phyloP scores from a whole-genome alignment of 1,140 invertebrate species.

The Lepidurus arcticus region DNA sequence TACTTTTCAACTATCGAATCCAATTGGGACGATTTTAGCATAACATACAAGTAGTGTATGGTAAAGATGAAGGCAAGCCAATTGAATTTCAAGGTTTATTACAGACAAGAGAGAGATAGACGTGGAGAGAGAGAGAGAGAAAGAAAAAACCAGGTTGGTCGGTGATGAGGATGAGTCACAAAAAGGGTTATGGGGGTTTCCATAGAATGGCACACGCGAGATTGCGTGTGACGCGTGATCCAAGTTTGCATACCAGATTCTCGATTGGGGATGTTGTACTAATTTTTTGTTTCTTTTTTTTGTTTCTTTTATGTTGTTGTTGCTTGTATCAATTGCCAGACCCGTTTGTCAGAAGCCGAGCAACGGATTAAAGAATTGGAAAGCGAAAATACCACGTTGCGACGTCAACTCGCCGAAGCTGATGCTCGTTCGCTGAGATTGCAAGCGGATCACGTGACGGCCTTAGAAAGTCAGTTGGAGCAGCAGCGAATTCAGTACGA shows the following conservation, averaged over 20 bases:
- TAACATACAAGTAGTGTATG: no score
- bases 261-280: not conserved
- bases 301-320: conserved; percentile 5
- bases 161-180: conserved; percentile 3
- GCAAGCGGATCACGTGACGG: conserved; percentile 54
- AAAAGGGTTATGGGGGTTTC: not conserved
- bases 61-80: no score
- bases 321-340: not conserved
- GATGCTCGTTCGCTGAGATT: conserved; percentile 47
- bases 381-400: conserved; percentile 22
- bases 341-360: conserved; percentile 30
- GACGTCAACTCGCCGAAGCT: conserved; percentile 15
- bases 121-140: not conserved
- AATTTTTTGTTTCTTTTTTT: conserved; percentile 25
- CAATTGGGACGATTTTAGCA: no score
- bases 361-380: conserved; percentile 20
- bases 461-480: conserved; percentile 56
- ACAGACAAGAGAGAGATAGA: not conserved
- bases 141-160: not conserved
- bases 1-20: no score
- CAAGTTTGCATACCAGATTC: not conserved
- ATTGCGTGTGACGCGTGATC: not conserved
- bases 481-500: conserved; percentile 62
- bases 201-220: not conserved
- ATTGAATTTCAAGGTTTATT: not conserved